Evolutionary conservation across 2,113 vertebrate species (phyloP).

Genomic region (Pelecanoides urinatrix): DNA sequence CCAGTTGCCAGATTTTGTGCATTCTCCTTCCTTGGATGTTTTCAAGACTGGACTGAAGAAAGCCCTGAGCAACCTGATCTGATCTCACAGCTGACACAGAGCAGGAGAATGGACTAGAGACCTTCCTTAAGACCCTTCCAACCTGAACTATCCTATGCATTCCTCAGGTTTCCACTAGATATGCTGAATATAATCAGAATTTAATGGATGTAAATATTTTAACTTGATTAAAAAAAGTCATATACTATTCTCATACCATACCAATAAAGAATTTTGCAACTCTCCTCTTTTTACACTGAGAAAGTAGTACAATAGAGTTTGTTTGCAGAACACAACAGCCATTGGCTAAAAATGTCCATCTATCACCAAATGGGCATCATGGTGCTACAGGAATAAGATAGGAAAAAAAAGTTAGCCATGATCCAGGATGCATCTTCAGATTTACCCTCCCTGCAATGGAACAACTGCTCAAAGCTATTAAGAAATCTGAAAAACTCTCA

Average conservation of each 20-base stretch:
- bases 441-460: background rate
- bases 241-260: background rate
- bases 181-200: background rate
- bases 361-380: background rate
- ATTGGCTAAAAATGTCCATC: background rate
- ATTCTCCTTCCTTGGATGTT: background rate
- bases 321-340: background rate
- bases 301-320: background rate
- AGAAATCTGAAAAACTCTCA: background rate
- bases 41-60: background rate
- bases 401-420: background rate
- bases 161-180: background rate
- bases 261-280: background rate
- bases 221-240: background rate
- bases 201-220: background rate
- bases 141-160: background rate
- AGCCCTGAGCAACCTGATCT: background rate
- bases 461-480: background rate
- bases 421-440: background rate
- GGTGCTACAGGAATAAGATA: background rate
- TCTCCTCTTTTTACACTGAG: background rate
- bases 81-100: background rate
- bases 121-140: background rate
- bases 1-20: background rate
- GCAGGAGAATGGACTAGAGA: background rate